Evolutionary conservation across 2,797 vertebrate genomes (phyloP), one percentile per base, ranked within the genome.

Genomic region (Poecilia gillii): DNA sequence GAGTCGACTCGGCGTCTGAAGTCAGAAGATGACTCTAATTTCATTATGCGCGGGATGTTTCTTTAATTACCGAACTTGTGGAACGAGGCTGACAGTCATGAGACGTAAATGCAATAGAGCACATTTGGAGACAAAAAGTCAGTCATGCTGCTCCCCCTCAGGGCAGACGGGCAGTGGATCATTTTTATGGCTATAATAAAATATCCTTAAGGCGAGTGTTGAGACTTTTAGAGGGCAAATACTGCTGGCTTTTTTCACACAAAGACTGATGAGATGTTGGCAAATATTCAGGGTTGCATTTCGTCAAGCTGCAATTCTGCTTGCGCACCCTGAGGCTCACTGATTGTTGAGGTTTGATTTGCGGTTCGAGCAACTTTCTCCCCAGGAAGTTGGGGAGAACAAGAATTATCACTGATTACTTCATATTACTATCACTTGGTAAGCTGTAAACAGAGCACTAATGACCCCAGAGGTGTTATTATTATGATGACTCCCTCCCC

Each of bases 61-160:
- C 0, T n/a, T 81, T 75, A 71, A 53, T 78, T 64, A 31, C 74
- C 68, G 2, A 87, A 59, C 46, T 31, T 75, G 53, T 31, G 36
- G 77, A 57, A 86, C n/a, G 23, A 76, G 31, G 74, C 75, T 76
- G 78, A 86, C n/a, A 74, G 81, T 90, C 83, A 85, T 73, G 62
- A 81, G 89, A 89, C 43, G 75, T 2, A 47, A 88, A 85, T 79
- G 72, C 55, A 77, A 74, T 78, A 74, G 81, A 85, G 62, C 49
- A 31, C 55, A 77, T 79, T 86, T 64, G 43, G 72, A 71, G 64
- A 64, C 70, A 76, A 62, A 70, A 43, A 84, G 75, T 47, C 72
- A 57, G 76, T 75, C 82, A 73, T 64, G 76, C 81, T 64, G 76
- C 81, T 39, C 78, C 86, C 71, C 20, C 64, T 77, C 1, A 41